Evolutionary conservation across 2,113 vertebrate genomes (phyloP).

Genomic region (Campylomormyrus tamandua): DNA sequence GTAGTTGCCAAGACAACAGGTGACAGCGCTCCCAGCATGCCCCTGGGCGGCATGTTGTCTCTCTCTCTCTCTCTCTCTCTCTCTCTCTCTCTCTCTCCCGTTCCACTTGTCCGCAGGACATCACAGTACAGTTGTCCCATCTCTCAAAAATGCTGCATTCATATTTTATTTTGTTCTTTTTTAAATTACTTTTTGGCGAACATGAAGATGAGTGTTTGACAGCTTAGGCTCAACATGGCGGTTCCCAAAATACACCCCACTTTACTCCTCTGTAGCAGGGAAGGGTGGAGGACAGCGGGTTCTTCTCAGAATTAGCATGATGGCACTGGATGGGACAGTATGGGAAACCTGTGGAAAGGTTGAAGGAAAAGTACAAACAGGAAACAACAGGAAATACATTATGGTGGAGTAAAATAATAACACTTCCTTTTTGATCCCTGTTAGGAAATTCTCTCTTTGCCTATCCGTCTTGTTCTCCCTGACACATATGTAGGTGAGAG

Average conservation of each 20-base stretch:
- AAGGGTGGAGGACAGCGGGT: not conserved
- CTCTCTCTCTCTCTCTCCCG: not conserved
- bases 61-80: not conserved
- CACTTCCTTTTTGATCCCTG: not conserved
- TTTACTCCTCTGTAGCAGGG: not conserved
- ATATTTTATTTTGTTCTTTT: not conserved
- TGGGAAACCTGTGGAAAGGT: not conserved
- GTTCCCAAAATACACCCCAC: not conserved
- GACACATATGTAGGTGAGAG: not conserved
- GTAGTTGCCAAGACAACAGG: not conserved
- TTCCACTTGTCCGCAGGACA: not conserved
- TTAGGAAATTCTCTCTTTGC: not conserved
- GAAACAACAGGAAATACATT: not conserved
- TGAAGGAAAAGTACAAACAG: not conserved
- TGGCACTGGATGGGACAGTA: not conserved
- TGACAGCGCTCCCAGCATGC: not conserved
- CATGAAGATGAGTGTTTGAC: slow-evolving; percentile 21
- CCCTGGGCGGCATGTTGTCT: not conserved
- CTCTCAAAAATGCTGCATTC: not conserved
- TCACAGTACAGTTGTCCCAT: not conserved
- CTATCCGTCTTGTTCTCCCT: not conserved
- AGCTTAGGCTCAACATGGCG: slow-evolving; percentile 5
- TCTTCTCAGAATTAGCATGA: not conserved
- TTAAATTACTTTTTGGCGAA: not conserved
- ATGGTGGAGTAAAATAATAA: not conserved